Evolutionary conservation across 2,113 vertebrate species (phyloP).

Genomic region (Brachyhypopomus occidentalis): DNA sequence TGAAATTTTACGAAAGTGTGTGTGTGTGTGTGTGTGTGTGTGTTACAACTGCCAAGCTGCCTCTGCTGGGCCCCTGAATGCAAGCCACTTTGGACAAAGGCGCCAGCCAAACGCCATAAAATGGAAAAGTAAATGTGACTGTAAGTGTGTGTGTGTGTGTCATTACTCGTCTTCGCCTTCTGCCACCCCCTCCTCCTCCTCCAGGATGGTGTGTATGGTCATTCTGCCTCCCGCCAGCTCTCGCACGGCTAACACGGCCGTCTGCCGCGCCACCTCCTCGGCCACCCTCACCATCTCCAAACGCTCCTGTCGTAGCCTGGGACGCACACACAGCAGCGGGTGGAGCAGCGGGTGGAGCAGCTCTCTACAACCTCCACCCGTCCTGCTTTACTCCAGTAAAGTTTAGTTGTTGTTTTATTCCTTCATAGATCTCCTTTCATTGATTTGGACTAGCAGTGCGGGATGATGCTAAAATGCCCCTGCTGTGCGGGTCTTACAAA

Average conservation of each 20-base stretch:
- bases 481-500: no score
- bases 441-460: no score
- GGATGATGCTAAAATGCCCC: no score
- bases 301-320: slow-evolving; percentile 67
- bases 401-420: background rate
- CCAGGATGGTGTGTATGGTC: slow-evolving; percentile 66
- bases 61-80: no score
- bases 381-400: background rate
- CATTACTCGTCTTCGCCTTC: slow-evolving; percentile 62
- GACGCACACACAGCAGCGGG: background rate
- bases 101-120: no score
- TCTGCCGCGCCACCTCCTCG: slow-evolving; percentile 71
- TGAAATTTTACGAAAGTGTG: background rate
- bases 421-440: no score
- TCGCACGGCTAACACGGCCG: slow-evolving; percentile 70
- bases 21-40: slow-evolving; percentile 1
- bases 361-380: no score
- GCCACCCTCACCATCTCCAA: slow-evolving; percentile 66
- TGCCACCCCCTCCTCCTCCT: slow-evolving; percentile 54
- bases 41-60: background rate
- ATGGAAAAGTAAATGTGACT: no score
- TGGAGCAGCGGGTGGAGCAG: background rate
- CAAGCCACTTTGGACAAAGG: no score
- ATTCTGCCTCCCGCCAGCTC: slow-evolving; percentile 70
- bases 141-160: slow-evolving; percentile 10